Percentiles rank a stretch among this genome's conserved stretches.
phyloP scores from a whole-genome alignment of 2,113 vertebrate genomes.

The Colius striatus region DNA sequence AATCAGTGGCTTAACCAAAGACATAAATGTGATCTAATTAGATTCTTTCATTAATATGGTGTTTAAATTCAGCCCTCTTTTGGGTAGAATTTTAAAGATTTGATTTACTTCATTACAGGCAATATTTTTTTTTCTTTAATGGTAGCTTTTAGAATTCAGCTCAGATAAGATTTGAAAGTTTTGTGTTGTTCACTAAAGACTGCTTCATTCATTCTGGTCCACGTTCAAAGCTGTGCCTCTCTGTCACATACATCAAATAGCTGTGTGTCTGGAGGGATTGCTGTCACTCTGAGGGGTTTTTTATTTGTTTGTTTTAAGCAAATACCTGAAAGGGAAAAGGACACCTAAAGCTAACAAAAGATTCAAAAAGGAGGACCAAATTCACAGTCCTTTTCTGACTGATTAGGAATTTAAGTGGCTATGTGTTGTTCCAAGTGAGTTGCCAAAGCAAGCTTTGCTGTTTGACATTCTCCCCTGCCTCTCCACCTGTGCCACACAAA shows the following conservation, averaged over 20 bases:
- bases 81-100: neutral
- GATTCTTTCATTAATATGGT: neutral
- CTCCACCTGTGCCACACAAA: neutral
- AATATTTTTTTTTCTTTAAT: neutral
- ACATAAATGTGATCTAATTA: neutral
- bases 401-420: neutral
- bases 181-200: neutral
- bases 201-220: neutral
- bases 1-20: neutral
- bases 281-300: neutral
- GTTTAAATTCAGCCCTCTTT: neutral
- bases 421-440: neutral
- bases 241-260: neutral
- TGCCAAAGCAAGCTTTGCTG: neutral
- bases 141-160: neutral
- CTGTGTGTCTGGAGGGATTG: neutral
- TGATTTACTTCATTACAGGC: neutral
- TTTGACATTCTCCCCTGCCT: constrained; percentile 1
- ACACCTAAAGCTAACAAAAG: neutral
- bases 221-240: neutral
- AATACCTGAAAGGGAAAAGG: neutral
- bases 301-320: neutral
- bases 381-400: neutral
- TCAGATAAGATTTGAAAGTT: neutral
- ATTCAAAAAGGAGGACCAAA: neutral